These are phyloP conservation scores for Catharus ustulatus DNA, from an alignment of 2,797 vertebrate species.

Conservation along the genomic window DNA sequence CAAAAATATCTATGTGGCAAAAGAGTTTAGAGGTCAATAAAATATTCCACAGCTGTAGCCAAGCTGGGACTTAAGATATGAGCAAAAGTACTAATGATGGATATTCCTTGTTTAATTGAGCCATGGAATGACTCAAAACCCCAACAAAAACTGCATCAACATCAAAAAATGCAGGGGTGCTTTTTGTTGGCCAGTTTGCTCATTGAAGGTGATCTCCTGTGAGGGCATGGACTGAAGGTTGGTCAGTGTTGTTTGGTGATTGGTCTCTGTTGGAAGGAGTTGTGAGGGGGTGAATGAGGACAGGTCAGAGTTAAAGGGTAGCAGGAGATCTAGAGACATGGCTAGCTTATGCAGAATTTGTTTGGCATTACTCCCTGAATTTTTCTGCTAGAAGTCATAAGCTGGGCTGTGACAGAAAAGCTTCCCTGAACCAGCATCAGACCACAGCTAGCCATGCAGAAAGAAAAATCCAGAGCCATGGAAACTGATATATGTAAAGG, in stretches of 20 bases:
- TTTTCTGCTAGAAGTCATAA: neutral
- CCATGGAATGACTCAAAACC: neutral
- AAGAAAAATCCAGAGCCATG: too few relatives aligned
- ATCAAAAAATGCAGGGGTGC: neutral
- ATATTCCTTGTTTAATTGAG: neutral
- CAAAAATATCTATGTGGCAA: neutral
- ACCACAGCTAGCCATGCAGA: too few relatives aligned
- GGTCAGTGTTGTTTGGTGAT: neutral
- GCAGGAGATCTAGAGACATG: neutral
- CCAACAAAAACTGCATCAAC: neutral
- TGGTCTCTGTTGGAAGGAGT: neutral
- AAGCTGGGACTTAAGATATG: neutral
- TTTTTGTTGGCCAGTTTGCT: neutral
- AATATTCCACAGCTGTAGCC: neutral
- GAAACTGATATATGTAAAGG: too few relatives aligned
- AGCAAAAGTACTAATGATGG: neutral
- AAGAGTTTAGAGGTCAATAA: neutral
- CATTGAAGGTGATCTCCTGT: neutral
- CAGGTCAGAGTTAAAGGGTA: neutral
- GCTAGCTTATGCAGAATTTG: neutral
- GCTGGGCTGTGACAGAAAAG: neutral
- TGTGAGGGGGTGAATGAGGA: neutral
- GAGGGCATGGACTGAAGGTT: neutral
- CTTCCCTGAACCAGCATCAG: neutral
- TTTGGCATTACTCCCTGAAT: neutral